These are phyloP conservation scores for Microplitis mediator DNA, from an alignment of 1,140 invertebrate species.

Conservation along the genomic window DNA sequence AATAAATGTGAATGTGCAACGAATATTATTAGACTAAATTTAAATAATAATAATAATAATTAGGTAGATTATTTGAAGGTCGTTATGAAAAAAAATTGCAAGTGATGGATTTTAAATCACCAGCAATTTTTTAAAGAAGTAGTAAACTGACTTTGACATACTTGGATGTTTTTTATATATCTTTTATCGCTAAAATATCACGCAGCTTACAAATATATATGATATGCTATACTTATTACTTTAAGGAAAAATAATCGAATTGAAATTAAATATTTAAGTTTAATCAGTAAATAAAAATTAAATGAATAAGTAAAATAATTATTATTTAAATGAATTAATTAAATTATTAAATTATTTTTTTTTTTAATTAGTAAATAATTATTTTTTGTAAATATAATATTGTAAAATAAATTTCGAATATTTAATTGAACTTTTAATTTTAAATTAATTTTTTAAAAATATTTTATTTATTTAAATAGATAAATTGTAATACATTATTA, in stretches of 20 bases:
- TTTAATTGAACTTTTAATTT: no score
- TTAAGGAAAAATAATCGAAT: slow-evolving; percentile 4
- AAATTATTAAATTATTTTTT: no score
- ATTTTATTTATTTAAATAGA: no score
- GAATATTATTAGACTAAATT: slow-evolving; percentile 53
- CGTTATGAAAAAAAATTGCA: slow-evolving; percentile 25
- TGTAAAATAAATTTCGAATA: no score
- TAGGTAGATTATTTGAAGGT: slow-evolving; percentile 14
- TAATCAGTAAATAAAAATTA: slow-evolving; percentile 16
- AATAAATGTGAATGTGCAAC: slow-evolving; percentile 53
- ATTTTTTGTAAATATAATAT: no score
- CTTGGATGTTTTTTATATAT: slow-evolving; percentile 35
- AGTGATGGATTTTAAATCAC: slow-evolving; percentile 29
- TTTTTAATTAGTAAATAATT: no score
- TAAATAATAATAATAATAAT: slow-evolving; percentile 45
- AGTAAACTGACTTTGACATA: slow-evolving; percentile 25
- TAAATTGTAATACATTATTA: no score
- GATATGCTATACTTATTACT: slow-evolving; percentile 10
- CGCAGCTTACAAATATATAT: slow-evolving; percentile 33
- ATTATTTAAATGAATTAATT: no score
- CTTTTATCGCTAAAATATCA: slow-evolving; percentile 35
- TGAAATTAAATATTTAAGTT: slow-evolving; percentile 17
- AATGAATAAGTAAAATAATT: background rate
- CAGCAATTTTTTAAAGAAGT: slow-evolving; percentile 26
- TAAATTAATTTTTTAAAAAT: no score